These are phyloP conservation scores for Eudasyphora cyanicolor DNA, from an alignment of 2,888 invertebrate genomes.

Conservation along the genomic window DNA sequence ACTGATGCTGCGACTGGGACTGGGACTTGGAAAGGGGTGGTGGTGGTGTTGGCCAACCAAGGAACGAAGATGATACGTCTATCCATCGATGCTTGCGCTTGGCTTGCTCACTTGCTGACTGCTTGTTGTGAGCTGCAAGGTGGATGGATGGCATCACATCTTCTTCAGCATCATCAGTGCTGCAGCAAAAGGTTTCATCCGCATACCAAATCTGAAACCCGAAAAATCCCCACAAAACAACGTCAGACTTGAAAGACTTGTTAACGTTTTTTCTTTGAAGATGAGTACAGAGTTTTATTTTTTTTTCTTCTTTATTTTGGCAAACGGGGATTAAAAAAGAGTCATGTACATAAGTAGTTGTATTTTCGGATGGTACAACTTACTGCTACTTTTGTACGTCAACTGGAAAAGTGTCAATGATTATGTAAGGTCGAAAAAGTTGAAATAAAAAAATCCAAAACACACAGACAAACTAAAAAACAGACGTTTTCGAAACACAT, in stretches of 20 bases:
- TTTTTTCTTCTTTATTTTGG: not conserved
- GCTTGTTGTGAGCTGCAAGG: no score
- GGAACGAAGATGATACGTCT: conserved; percentile 29
- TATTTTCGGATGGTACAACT: not conserved
- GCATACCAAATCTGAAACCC: conserved; percentile 52
- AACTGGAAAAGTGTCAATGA: conserved; percentile 49
- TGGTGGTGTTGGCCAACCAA: conserved; percentile 5
- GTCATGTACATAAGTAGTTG: conserved; percentile 15
- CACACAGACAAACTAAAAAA: not conserved
- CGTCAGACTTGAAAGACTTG: conserved; percentile 52
- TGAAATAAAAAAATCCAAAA: no score
- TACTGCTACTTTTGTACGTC: not conserved
- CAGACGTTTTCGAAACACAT: not conserved
- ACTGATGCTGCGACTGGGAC: no score
- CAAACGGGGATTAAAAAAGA: conserved; percentile 34
- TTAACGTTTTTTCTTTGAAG: conserved; percentile 59
- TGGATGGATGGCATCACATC: conserved; percentile 37
- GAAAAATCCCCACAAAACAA: conserved; percentile 22
- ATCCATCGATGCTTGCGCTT: no score
- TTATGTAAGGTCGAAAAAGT: conserved; percentile 52
- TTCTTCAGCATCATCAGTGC: conserved; percentile 26
- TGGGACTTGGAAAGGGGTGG: no score
- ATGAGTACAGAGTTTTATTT: conserved; percentile 32
- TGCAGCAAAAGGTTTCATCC: conserved; percentile 46
- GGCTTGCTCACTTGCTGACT: no score